These are phyloP conservation scores for Xenus cinereus DNA, from an alignment of 2,113 vertebrate species.

Conservation along the genomic window DNA sequence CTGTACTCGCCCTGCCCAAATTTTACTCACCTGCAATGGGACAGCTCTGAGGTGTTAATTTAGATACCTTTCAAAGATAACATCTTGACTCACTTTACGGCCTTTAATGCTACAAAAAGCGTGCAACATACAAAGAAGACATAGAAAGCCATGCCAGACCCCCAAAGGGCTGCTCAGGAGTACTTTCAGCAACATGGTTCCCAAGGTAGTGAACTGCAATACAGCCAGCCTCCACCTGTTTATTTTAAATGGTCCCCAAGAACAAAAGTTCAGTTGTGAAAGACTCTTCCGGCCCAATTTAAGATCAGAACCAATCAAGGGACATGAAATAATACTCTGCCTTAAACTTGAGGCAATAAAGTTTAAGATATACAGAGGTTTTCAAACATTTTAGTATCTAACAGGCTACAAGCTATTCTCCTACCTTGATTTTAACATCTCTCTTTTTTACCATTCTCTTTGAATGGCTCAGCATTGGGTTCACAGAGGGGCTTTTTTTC, in stretches of 20 bases:
- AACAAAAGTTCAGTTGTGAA: neutral
- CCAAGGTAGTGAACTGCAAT: neutral
- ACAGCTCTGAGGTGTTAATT: neutral
- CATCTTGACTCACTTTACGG: neutral
- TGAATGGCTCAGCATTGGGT: neutral
- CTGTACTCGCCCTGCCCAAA: neutral
- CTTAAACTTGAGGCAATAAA: neutral
- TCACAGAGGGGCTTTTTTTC: neutral
- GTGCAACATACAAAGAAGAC: neutral
- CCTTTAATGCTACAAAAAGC: neutral
- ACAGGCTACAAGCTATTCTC: neutral
- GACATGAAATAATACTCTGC: neutral
- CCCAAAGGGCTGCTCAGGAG: neutral
- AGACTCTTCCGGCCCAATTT: neutral
- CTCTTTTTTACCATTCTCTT: neutral
- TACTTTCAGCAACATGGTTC: neutral
- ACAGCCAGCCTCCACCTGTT: neutral
- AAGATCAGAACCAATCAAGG: neutral
- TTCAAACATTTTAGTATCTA: neutral
- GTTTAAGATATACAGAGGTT: neutral
- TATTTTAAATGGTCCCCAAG: neutral
- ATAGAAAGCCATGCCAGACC: neutral
- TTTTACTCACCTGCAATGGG: rapidly evolving
- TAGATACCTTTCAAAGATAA: neutral
- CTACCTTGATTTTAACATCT: neutral